Conservation (phyloP, 2,888 invertebrate species). For the Dione juno region DNA sequence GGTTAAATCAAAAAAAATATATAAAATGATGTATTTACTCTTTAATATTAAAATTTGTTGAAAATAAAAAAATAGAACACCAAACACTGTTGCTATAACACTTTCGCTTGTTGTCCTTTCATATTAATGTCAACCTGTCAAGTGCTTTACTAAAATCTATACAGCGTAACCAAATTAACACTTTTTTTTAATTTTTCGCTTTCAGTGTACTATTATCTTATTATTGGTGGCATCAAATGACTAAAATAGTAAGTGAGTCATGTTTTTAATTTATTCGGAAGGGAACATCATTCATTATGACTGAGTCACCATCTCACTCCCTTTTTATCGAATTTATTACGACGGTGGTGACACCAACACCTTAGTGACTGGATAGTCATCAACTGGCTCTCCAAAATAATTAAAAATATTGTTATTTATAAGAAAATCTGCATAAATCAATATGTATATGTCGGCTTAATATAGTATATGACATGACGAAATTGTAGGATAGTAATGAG, state of each 20-base stretch:
- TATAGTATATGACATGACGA: neutral
- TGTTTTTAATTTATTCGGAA: slow-evolving; percentile 49
- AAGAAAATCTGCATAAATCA: neutral
- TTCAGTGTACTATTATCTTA: slow-evolving; percentile 25
- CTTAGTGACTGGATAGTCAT: neutral
- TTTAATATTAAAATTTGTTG: too few species aligned
- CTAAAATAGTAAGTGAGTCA: slow-evolving; percentile 66
- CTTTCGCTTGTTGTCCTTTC: too few species aligned
- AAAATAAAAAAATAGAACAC: too few species aligned
- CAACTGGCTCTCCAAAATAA: neutral
- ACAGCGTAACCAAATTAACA: neutral
- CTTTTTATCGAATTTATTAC: slow-evolving; percentile 34
- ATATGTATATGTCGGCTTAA: neutral
- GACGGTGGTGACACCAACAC: slow-evolving; percentile 16
- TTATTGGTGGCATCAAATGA: slow-evolving; percentile 53
- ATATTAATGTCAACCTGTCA: too few species aligned
- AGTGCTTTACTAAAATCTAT: neutral
- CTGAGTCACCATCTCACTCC: slow-evolving; percentile 45
- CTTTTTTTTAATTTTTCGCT: slow-evolving; percentile 14
- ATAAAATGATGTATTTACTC: too few species aligned
- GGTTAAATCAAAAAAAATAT: too few species aligned
- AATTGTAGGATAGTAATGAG: neutral
- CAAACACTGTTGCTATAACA: too few species aligned
- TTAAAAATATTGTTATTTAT: slow-evolving; percentile 11
- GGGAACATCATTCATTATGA: slow-evolving; percentile 42